A percentile compares a stretch with the other conserved stretches of the same genome.
Evolutionary conservation across 2,113 vertebrate species (phyloP).

Genomic region (Meleagris gallopavo): DNA sequence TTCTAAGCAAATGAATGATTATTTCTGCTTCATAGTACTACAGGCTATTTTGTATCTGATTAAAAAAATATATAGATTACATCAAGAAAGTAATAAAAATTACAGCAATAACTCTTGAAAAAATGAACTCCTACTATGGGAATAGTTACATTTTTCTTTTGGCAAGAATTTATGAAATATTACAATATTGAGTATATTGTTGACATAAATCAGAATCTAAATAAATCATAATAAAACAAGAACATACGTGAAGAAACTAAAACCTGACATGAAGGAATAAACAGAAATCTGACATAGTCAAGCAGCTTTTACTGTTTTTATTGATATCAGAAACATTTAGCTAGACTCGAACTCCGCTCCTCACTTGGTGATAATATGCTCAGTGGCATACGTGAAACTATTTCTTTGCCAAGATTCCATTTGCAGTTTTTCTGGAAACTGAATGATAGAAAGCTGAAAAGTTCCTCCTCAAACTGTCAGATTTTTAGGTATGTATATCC

Average conservation of each 20-base stretch:
- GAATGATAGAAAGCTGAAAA: neutral
- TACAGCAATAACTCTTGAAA: neutral
- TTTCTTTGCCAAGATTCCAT: neutral
- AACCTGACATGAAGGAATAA: neutral
- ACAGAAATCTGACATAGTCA: neutral
- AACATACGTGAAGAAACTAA: neutral
- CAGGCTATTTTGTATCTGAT: neutral
- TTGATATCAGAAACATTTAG: neutral
- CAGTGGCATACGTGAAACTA: neutral
- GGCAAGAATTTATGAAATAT: neutral
- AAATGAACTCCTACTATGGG: neutral
- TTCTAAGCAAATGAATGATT: neutral
- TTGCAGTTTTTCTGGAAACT: neutral
- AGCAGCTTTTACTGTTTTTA: neutral
- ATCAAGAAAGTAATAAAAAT: neutral
- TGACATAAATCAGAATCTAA: neutral
- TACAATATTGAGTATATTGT: neutral
- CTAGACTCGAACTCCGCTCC: neutral
- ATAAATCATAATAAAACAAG: neutral
- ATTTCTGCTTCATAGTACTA: neutral
- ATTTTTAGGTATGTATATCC: neutral
- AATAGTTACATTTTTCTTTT: neutral
- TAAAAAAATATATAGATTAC: neutral
- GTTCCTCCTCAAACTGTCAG: fast-evolving
- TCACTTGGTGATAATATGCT: neutral